Conservation (phyloP, 1,140 invertebrate genomes). For the Drosophila elegans region DNA sequence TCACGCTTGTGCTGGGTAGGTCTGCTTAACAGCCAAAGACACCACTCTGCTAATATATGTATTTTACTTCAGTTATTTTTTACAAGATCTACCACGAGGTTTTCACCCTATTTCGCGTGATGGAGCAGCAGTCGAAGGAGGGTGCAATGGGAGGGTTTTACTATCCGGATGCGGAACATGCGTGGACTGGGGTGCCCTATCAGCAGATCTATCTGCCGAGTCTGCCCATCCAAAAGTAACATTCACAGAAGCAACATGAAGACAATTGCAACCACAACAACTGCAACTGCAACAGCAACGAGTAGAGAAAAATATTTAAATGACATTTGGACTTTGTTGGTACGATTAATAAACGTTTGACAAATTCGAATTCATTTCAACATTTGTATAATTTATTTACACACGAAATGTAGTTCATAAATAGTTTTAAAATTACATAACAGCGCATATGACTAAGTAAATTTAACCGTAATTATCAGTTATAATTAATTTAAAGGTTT, state of each 20-base stretch:
- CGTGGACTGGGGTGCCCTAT: slow-evolving; percentile 49
- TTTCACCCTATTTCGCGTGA: slow-evolving; percentile 66
- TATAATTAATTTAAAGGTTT: slow-evolving; percentile 55
- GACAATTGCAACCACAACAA: background rate
- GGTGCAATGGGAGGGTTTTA: slow-evolving; percentile 12
- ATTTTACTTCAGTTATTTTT: slow-evolving; percentile 52
- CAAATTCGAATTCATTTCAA: slow-evolving; percentile 34
- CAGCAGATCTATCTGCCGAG: slow-evolving; percentile 52
- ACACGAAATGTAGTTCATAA: slow-evolving; percentile 76
- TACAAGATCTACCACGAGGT: slow-evolving; percentile 77
- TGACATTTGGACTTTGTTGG: slow-evolving; percentile 25
- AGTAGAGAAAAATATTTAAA: background rate
- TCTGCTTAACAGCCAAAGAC: too few species aligned
- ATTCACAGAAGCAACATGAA: background rate
- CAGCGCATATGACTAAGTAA: slow-evolving; percentile 82
- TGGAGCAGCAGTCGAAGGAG: slow-evolving; percentile 52
- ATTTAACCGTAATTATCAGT: slow-evolving; percentile 59
- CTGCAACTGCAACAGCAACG: background rate
- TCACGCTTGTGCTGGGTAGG: slow-evolving; percentile 65
- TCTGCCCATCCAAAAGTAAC: slow-evolving; percentile 44
- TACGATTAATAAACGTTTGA: slow-evolving; percentile 37
- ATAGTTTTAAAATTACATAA: slow-evolving; percentile 83
- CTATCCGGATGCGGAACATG: slow-evolving; percentile 49
- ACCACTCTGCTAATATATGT: background rate
- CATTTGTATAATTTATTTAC: slow-evolving; percentile 82